Percentiles rank a stretch among this genome's conserved stretches.
phyloP scores from a whole-genome alignment of 2,113 vertebrate species.

The Menidia beryllina region DNA sequence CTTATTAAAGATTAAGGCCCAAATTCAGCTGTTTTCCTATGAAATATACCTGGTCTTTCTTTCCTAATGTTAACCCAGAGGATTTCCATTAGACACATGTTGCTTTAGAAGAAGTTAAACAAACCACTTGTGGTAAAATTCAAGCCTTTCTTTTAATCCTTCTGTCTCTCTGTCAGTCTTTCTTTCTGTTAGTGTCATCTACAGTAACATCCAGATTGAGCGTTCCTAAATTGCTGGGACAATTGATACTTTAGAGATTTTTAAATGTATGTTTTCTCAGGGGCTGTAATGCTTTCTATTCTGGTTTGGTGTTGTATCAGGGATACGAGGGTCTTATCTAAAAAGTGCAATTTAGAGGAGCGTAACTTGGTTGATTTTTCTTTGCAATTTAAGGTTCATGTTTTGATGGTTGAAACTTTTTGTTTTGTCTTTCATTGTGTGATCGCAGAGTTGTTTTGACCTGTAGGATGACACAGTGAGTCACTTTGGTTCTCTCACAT shows the following conservation, averaged over 20 bases:
- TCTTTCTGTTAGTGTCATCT: not conserved
- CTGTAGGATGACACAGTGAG: slow-evolving; percentile 2
- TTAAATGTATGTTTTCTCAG: not conserved
- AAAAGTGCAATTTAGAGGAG: not conserved
- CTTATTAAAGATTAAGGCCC: slow-evolving; percentile 14
- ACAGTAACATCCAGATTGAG: not conserved
- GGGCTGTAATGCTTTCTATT: not conserved
- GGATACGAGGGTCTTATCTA: not conserved
- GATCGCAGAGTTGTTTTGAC: slow-evolving; percentile 3
- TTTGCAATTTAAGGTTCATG: fast-evolving
- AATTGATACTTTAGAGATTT: too few relatives aligned
- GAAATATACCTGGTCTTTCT: slow-evolving; percentile 33
- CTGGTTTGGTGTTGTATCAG: not conserved
- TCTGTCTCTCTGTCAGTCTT: too few relatives aligned
- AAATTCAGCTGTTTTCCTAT: slow-evolving; percentile 54
- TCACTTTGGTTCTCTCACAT: slow-evolving; percentile 15
- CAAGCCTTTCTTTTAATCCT: not conserved
- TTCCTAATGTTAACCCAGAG: not conserved
- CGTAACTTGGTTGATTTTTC: not conserved
- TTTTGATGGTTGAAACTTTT: not conserved
- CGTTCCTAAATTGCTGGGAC: too few relatives aligned
- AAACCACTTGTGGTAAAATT: not conserved
- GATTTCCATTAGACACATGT: not conserved
- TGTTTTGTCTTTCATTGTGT: not conserved
- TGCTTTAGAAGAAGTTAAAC: not conserved